Base-by-base conservation (phyloP, 2,113 vertebrate species). In the Tiliqua scincoides region DNA sequence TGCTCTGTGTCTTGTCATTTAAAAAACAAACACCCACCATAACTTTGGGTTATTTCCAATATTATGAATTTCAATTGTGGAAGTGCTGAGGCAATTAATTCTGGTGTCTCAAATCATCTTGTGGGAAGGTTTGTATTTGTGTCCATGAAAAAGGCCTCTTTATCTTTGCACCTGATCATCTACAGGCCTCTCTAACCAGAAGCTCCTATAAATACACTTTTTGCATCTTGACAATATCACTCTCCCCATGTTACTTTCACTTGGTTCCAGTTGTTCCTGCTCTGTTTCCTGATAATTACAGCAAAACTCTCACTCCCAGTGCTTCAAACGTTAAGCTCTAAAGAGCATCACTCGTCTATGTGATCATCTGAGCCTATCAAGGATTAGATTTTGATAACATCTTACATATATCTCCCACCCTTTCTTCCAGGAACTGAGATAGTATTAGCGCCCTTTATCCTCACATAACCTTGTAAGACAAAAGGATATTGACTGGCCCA, bases 271-370 rank as follows among this genome's bases (percentile, higher is more conserved):
- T 48, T 48, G 10, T 48, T 48, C 48, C 17, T 54, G 27, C 18
- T 67, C 65, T 48, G 27, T 8, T 67, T 27, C 67, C 35, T 65
- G 37, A 79, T 27, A 27, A 65, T 30, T 67, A 15, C 67, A 25
- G 18, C 68, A 73, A 8, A 48, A 79, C 89, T 93, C 88, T 94
- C 87, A 86, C 87, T 89, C 80, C 79, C 85, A 62, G 91, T 88
- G 89, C 91, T 52, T 68, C 62, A 86, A 86, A 92, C 84, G 84
- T 90, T 91, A 93, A 88, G 87, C 87, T 91, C 63, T 81, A 91
- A 70, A 57, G 54, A 12, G 17, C 54, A 93, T 90, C 89, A 91
- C 91, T 84, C 85, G 89, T 43, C 81, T 52, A 27, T 84, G 61
- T 85, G 82, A 91, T 91, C 90, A 84, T 32, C 85, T 84, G 77